These are phyloP conservation scores for Batillaria attramentaria DNA, from an alignment of 1,140 invertebrate species.

Conservation along the genomic window DNA sequence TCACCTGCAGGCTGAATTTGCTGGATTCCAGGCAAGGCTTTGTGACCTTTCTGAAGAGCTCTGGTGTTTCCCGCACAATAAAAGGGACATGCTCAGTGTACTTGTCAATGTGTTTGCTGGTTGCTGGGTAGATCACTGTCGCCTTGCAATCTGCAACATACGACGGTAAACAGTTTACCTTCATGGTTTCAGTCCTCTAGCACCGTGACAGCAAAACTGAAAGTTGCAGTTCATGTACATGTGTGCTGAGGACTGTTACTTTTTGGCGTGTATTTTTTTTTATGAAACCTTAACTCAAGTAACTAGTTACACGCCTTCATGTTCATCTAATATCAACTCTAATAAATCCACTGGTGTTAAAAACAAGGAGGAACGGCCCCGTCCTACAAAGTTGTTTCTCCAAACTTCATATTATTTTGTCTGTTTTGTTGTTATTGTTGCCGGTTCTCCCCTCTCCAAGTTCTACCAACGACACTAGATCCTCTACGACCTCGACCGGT, in stretches of 20 bases:
- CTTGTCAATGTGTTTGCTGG: conserved; percentile 91
- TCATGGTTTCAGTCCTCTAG: conserved; percentile 78
- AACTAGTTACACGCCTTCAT: no score
- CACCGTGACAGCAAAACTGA: background rate
- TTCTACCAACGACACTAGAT: no score
- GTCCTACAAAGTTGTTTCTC: no score
- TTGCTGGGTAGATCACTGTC: conserved; percentile 92
- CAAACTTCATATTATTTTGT: no score
- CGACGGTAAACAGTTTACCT: conserved; percentile 14
- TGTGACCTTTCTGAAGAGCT: conserved; percentile 86
- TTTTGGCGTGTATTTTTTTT: no score
- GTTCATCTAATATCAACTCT: no score
- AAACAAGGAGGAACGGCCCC: no score
- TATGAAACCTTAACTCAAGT: no score
- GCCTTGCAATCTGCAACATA: conserved; percentile 82
- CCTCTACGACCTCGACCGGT: no score
- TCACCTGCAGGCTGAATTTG: conserved; percentile 78
- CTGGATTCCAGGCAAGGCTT: conserved; percentile 79
- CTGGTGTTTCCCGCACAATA: conserved; percentile 87
- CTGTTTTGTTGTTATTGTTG: no score
- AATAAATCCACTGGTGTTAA: no score
- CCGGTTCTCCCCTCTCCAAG: no score
- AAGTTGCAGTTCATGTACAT: background rate
- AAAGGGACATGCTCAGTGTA: conserved; percentile 82
- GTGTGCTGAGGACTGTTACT: background rate